Evolutionary conservation across 2,113 vertebrate species (phyloP).

Genomic region (Solea senegalensis): DNA sequence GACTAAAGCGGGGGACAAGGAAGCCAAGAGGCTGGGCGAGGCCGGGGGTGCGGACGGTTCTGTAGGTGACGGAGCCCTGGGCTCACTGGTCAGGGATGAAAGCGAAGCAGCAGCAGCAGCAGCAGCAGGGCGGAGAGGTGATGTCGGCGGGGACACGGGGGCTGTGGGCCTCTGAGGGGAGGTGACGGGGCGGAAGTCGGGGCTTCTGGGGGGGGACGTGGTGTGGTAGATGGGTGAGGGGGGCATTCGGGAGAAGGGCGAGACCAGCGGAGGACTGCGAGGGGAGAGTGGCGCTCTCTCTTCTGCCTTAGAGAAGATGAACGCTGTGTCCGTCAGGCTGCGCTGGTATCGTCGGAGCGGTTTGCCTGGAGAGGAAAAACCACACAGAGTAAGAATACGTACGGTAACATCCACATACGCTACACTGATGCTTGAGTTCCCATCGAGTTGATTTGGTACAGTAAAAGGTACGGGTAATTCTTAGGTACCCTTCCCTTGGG

Average conservation of each 20-base stretch:
- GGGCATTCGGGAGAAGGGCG: slow-evolving; percentile 72
- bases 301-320: slow-evolving; percentile 83
- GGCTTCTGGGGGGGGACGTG: slow-evolving; percentile 61
- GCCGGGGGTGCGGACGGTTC: slow-evolving; percentile 59
- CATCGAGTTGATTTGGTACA: no score
- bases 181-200: slow-evolving; percentile 56
- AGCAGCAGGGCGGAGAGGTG: slow-evolving; percentile 51
- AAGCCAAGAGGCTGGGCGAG: slow-evolving; percentile 62
- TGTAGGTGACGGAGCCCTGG: slow-evolving; percentile 39
- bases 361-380: slow-evolving; percentile 69
- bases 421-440: not conserved
- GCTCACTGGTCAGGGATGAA: slow-evolving; percentile 41
- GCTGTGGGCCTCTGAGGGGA: slow-evolving; percentile 43
- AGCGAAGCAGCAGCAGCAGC: slow-evolving; percentile 47
- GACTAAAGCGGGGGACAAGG: slow-evolving; percentile 26
- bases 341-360: slow-evolving; percentile 85
- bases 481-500: no score
- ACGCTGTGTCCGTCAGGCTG: slow-evolving; percentile 87
- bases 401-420: no score
- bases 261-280: slow-evolving; percentile 70
- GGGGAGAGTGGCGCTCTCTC: slow-evolving; percentile 63
- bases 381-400: slow-evolving; percentile 6
- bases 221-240: slow-evolving; percentile 59
- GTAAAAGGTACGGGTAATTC: no score
- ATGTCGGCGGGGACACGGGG: slow-evolving; percentile 63